Base-by-base conservation (phyloP, 2,113 vertebrate species). In the Forbesichthys agassizii region DNA sequence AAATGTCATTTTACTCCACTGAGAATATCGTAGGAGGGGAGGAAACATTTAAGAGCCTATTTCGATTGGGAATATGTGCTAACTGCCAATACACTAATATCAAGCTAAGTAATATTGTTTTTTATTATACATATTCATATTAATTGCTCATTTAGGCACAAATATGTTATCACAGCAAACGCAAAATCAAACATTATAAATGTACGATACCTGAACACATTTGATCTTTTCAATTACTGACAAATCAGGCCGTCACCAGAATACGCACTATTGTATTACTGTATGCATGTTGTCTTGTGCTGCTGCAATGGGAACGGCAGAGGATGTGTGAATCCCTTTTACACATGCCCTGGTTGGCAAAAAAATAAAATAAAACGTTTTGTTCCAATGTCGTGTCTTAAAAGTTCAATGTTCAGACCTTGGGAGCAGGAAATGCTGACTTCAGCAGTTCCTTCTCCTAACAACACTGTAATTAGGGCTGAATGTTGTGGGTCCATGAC, bases 401-500 rank as follows among this genome's bases (percentile, higher is more conserved):
- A 73, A 76, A 69, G 63, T 76, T 79, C n/a, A 36, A 61, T 36
- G 57, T 14, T 33, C 12, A 63, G 13, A 51, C 51, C 13, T 27
- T 18, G 63, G n/a, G 69, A 71, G 72, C 75, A 79, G 82, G 80
- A 90, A 91, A 85, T 68, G 82, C 88, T 90, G 87, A 76, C 79
- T 82, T 90, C 88, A 86, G 81, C 85, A 87, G 79, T 87, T 88
- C 86, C 82, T 75, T 66, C 68, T 71, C 81, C 81, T 79, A 81
- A 82, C 87, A 81, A 84, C 84, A 83, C 77, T 90, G 88, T 93
- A 92, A 92, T 93, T 89, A 89, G 73, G 83, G 86, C 74, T 27
- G 78, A 74, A 82, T 79, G 84, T 86, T 88, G 85, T 14, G 88
- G 85, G 79, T 72, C 60, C 79, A 66, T 61, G 20, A 70, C 11